A percentile compares a stretch with the other conserved stretches of the same genome.
phyloP scores from a whole-genome alignment of 2,113 vertebrate species.

The Nothocercus nigrocapillus region DNA sequence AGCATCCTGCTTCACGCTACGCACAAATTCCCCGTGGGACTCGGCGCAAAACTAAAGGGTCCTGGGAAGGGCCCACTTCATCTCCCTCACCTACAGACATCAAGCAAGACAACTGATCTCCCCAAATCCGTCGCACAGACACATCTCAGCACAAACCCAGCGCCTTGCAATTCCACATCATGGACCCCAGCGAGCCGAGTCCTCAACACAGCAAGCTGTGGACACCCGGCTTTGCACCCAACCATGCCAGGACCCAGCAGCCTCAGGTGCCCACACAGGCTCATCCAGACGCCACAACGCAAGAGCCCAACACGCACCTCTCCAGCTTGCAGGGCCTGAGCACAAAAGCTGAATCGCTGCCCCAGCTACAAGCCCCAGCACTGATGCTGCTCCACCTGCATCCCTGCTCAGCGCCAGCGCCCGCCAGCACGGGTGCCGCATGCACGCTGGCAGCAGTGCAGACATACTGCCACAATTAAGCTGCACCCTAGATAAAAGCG shows the following conservation, averaged over 20 bases:
- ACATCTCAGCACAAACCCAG: neutral
- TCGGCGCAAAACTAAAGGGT: fast-evolving
- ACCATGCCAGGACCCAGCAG: neutral
- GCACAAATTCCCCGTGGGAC: neutral
- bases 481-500: neutral
- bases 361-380: neutral
- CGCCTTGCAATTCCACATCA: fast-evolving
- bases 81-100: neutral
- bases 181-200: fast-evolving
- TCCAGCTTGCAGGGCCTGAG: neutral
- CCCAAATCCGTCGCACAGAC: neutral
- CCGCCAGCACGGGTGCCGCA: fast-evolving
- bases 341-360: neutral
- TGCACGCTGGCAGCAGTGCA: fast-evolving
- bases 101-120: fast-evolving
- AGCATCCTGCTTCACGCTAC: neutral
- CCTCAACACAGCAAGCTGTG: fast-evolving
- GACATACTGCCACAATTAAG: slow-evolving; percentile 30
- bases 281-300: fast-evolving
- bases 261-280: neutral
- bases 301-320: neutral
- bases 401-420: fast-evolving
- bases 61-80: fast-evolving
- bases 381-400: neutral
- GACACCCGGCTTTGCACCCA: fast-evolving